Conservation (phyloP, 2,888 invertebrate species). For the Nomada goodeniana region DNA sequence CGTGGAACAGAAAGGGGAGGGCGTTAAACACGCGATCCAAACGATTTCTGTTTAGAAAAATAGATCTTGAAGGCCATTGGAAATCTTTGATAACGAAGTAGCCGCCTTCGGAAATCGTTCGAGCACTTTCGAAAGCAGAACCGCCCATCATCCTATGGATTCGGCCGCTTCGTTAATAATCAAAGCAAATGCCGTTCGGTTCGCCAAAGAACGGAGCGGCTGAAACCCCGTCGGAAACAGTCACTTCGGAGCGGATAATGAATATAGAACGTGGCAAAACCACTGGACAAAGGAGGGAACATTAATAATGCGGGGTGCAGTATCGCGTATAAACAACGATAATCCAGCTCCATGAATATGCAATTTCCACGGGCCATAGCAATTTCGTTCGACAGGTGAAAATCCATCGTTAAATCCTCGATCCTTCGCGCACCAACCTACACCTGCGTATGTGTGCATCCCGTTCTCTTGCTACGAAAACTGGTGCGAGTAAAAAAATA, state of each 20-base stretch:
- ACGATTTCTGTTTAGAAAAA: too few relatives aligned
- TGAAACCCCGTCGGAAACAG: neutral
- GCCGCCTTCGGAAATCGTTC: too few relatives aligned
- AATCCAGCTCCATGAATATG: conserved; percentile 66
- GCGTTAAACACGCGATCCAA: too few relatives aligned
- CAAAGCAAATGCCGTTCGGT: neutral
- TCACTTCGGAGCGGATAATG: neutral
- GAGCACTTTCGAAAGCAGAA: too few relatives aligned
- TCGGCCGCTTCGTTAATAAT: neutral
- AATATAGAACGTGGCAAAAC: conserved; percentile 39
- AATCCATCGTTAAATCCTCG: conserved; percentile 53
- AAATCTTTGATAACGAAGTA: too few relatives aligned
- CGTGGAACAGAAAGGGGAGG: too few relatives aligned
- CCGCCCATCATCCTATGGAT: too few relatives aligned
- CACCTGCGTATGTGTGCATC: conserved; percentile 14
- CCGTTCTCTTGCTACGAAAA: neutral
- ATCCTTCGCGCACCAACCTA: conserved; percentile 55
- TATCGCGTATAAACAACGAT: conserved; percentile 47
- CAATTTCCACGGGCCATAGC: conserved; percentile 42
- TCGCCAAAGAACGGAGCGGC: neutral
- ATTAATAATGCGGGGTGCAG: conserved; percentile 58
- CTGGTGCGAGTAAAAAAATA: too few relatives aligned
- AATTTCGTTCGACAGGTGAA: conserved; percentile 60
- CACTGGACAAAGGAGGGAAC: conserved; percentile 24
- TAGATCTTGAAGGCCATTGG: too few relatives aligned